These are phyloP conservation scores for Noctilio leporinus DNA, from an alignment of 2,113 vertebrate genomes.

Conservation along the genomic window DNA sequence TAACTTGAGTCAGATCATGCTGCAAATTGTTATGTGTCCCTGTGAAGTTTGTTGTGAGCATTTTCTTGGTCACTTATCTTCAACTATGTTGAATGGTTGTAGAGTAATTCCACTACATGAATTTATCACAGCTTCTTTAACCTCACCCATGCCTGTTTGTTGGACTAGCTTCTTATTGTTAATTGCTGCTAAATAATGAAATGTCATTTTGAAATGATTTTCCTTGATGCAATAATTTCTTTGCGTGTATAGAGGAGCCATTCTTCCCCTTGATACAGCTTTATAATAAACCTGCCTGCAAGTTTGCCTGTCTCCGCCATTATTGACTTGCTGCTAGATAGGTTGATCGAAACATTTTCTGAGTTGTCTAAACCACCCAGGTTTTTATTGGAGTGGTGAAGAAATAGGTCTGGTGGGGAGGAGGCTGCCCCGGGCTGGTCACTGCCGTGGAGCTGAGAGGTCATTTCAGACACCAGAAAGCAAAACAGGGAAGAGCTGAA, in stretches of 20 bases:
- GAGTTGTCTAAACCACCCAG: background rate
- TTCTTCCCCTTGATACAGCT: background rate
- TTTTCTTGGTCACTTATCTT: constrained; percentile 17
- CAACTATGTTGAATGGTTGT: background rate
- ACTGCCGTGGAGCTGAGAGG: background rate
- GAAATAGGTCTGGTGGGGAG: background rate
- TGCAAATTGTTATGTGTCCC: background rate
- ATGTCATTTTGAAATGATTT: constrained; percentile 2
- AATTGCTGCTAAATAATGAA: constrained; percentile 22
- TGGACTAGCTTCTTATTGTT: background rate
- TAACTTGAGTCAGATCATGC: background rate
- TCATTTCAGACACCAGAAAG: background rate
- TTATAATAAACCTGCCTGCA: background rate
- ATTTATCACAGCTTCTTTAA: background rate
- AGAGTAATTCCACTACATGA: background rate
- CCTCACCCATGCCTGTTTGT: background rate
- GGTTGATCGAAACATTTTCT: background rate
- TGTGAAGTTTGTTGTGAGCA: background rate
- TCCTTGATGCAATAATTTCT: background rate
- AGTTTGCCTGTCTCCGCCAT: background rate
- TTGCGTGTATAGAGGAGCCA: background rate
- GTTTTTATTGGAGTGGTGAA: background rate
- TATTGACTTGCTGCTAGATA: background rate
- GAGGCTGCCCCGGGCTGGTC: background rate
- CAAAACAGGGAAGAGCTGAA: background rate